Percentiles rank a stretch among this genome's conserved stretches.
phyloP scores from a whole-genome alignment of 2,888 invertebrate species.

The Dolomedes plantarius region DNA sequence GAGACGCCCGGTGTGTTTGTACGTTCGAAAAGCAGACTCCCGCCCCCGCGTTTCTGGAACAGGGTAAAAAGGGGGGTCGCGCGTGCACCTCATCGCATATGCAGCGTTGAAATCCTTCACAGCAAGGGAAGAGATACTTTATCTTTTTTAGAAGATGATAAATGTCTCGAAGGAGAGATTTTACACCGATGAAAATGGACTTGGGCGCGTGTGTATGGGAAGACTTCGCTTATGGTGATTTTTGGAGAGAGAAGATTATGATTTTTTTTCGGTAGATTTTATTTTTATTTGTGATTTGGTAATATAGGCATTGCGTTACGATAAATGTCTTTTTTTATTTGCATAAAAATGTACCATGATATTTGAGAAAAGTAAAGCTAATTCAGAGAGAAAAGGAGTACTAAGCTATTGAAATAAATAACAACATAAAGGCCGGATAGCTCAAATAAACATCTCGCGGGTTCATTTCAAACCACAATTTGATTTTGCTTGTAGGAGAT shows the following conservation, averaged over 20 bases:
- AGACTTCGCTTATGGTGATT: too few species aligned
- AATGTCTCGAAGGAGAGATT: conserved; percentile 6
- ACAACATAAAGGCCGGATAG: too few species aligned
- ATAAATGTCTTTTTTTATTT: too few species aligned
- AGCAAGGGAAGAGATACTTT: neutral
- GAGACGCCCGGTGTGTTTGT: neutral
- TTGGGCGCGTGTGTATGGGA: too few species aligned
- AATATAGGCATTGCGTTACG: neutral
- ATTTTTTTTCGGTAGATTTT: neutral
- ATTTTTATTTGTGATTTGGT: neutral
- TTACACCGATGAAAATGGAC: neutral
- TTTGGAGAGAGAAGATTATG: neutral
- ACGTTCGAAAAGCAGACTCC: neutral
- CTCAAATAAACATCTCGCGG: too few species aligned
- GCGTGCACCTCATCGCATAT: conserved; percentile 3
- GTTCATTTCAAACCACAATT: too few species aligned
- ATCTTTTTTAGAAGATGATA: conserved; percentile 8
- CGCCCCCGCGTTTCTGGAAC: neutral
- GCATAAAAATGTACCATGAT: too few species aligned
- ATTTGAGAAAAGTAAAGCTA: too few species aligned
- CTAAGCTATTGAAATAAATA: too few species aligned
- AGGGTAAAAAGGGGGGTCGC: neutral
- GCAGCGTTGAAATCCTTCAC: conserved; percentile 25
- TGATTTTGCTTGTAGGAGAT: neutral
- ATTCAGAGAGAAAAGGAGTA: too few species aligned